Percentiles rank a stretch among this genome's conserved stretches.
These are phyloP conservation scores for Geotrypetes seraphini DNA, from an alignment of 2,797 vertebrate genomes.

Conservation along the genomic window DNA sequence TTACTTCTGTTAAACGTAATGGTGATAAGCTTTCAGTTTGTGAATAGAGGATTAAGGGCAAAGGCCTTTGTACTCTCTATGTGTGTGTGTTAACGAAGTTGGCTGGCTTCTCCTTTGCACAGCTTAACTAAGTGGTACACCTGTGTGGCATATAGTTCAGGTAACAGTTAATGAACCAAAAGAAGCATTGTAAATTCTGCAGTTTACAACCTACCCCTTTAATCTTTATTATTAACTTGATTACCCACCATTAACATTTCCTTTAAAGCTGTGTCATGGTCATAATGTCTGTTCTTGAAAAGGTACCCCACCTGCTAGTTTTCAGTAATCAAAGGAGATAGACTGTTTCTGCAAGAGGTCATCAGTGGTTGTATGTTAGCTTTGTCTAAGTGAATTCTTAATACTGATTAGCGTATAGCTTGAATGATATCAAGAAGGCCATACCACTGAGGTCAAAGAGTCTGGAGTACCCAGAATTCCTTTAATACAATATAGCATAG, in stretches of 20 bases:
- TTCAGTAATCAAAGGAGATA: background rate
- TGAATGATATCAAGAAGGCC: background rate
- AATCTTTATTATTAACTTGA: constrained; percentile 52
- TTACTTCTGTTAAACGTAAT: background rate
- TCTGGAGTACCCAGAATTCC: background rate
- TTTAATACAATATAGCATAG: background rate
- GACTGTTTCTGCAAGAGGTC: background rate
- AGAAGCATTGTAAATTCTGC: constrained; percentile 5
- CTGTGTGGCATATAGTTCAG: background rate
- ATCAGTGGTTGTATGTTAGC: background rate
- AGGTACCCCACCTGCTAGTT: constrained; percentile 32
- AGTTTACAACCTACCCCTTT: constrained; percentile 30
- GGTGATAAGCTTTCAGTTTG: background rate
- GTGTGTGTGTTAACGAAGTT: no score
- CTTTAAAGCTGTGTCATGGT: constrained; percentile 55
- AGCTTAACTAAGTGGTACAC: constrained; percentile 1
- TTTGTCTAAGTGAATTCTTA: background rate
- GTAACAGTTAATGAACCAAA: constrained; percentile 10
- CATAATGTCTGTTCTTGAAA: constrained; percentile 25
- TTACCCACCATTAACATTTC: constrained; percentile 42
- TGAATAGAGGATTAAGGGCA: background rate
- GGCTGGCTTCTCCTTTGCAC: no score
- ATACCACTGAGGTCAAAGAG: background rate
- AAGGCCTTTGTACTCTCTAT: background rate
- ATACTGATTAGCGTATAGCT: background rate